Percentiles rank a stretch among this genome's conserved stretches.
phyloP scores from a whole-genome alignment of 2,797 vertebrate species.

The Champsocephalus gunnari region DNA sequence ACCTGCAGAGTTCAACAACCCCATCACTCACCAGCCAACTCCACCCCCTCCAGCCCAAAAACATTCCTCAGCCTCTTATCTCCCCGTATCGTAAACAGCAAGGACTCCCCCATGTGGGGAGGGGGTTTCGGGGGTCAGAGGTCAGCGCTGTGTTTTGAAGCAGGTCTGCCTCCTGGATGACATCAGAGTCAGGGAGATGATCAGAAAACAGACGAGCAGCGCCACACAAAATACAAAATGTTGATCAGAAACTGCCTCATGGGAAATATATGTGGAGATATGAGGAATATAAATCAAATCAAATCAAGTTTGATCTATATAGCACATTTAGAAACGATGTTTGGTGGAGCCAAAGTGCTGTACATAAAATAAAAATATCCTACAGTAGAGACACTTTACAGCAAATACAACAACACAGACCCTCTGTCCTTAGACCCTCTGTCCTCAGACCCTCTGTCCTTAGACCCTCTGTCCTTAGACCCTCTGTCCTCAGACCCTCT shows the following conservation, averaged over 20 bases:
- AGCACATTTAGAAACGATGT: too few relatives aligned
- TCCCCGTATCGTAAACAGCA: conserved; percentile 73
- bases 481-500: too few relatives aligned
- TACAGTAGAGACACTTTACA: too few relatives aligned
- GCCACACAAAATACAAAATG: conserved; percentile 7
- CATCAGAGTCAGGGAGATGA: conserved; percentile 60
- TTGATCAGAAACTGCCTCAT: not conserved
- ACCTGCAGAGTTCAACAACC: conserved; percentile 57
- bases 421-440: too few relatives aligned
- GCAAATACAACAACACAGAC: too few relatives aligned
- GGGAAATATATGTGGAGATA: too few relatives aligned
- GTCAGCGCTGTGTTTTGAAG: conserved; percentile 55
- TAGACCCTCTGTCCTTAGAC: too few relatives aligned
- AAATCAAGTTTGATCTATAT: too few relatives aligned
- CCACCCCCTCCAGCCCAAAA: conserved; percentile 20
- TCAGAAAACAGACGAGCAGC: conserved; percentile 53
- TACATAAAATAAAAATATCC: too few relatives aligned
- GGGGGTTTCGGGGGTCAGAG: conserved; percentile 63
- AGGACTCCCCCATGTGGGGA: conserved; percentile 34
- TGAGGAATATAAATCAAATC: too few relatives aligned
- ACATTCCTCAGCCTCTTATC: conserved; percentile 80
- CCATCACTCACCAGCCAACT: conserved; percentile 57
- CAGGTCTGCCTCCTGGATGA: conserved; percentile 62
- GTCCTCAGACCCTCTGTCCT: too few relatives aligned
- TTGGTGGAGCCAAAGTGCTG: too few relatives aligned